A percentile compares a stretch with the other conserved stretches of the same genome.
These are phyloP conservation scores for Pseudotriccus pelzelni DNA, from an alignment of 2,797 vertebrate species.

Conservation along the genomic window DNA sequence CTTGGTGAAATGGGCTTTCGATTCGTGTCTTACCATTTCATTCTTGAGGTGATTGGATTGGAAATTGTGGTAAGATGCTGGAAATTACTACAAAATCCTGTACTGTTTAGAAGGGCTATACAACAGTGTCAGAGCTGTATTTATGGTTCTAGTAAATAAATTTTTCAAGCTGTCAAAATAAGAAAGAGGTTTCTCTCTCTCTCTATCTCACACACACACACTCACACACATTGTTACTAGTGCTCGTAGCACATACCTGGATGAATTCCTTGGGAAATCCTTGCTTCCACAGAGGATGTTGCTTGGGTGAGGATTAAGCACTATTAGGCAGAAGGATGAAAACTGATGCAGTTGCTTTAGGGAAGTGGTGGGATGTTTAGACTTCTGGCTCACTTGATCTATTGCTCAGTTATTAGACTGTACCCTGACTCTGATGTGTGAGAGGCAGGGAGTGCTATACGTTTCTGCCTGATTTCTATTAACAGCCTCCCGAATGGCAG, in stretches of 20 bases:
- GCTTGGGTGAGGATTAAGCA: constrained; percentile 10
- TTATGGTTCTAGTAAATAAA: constrained; percentile 15
- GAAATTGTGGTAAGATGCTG: neutral
- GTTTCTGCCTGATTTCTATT: constrained; percentile 40
- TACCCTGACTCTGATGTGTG: neutral
- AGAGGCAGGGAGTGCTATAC: neutral
- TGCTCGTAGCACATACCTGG: neutral
- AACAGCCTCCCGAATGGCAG: neutral
- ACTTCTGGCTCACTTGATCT: constrained; percentile 37
- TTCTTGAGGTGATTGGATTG: neutral
- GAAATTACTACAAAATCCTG: neutral
- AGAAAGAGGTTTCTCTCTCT: neutral
- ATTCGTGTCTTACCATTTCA: neutral
- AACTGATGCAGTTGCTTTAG: neutral
- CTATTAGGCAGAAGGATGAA: neutral
- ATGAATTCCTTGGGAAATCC: constrained; percentile 26
- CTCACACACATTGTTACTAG: neutral
- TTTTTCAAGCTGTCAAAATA: neutral
- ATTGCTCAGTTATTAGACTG: constrained; percentile 4
- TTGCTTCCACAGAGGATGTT: constrained; percentile 41
- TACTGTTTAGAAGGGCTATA: neutral
- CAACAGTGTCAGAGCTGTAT: neutral
- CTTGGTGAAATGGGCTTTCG: fast-evolving
- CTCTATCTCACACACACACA: neutral
- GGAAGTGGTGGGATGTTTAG: neutral